A percentile compares a stretch with the other conserved stretches of the same genome.
phyloP scores from a whole-genome alignment of 2,888 invertebrate species.

The Meteorus colon region DNA sequence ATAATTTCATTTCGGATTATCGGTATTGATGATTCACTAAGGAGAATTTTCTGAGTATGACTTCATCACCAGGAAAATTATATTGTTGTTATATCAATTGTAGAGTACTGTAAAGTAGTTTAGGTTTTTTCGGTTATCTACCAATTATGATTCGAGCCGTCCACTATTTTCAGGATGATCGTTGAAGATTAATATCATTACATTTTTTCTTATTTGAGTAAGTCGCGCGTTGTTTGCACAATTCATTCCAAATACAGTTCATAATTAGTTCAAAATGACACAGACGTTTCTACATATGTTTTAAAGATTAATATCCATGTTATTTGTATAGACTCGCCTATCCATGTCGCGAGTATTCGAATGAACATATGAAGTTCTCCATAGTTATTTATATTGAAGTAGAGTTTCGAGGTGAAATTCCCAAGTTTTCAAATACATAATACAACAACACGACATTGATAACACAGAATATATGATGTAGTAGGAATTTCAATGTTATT shows the following conservation, averaged over 20 bases:
- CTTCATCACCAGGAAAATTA: not conserved
- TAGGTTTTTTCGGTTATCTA: not conserved
- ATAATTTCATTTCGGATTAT: not conserved
- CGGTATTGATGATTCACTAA: not conserved
- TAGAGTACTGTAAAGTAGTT: not conserved
- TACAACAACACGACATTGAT: too few species aligned
- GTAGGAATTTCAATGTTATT: conserved; percentile 12
- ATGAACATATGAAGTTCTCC: too few species aligned
- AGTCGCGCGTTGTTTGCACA: not conserved
- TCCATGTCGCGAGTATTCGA: not conserved
- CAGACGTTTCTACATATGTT: conserved; percentile 6
- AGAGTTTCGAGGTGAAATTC: too few species aligned
- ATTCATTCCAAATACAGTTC: not conserved
- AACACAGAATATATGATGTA: too few species aligned
- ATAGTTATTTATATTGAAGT: too few species aligned
- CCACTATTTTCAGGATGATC: not conserved
- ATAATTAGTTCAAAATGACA: not conserved
- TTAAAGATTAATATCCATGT: not conserved
- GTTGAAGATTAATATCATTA: not conserved
- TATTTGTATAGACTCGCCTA: not conserved
- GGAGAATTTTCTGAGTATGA: not conserved
- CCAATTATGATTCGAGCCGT: not conserved
- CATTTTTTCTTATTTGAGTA: not conserved
- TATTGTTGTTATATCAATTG: not conserved
- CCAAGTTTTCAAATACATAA: not conserved